Base-by-base conservation (phyloP, 1,140 invertebrate genomes). In the Octopus sinensis region DNA sequence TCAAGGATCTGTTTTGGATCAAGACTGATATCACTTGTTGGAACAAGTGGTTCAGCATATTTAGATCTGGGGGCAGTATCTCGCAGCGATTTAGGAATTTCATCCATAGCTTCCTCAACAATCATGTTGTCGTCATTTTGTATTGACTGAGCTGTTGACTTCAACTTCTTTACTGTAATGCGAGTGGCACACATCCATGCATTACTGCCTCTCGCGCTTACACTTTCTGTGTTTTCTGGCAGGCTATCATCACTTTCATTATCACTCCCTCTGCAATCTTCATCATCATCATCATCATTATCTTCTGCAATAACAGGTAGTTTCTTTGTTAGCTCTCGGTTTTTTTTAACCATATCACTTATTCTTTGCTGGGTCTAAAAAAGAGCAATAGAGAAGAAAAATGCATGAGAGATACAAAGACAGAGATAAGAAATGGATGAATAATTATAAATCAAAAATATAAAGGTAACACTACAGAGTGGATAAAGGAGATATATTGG, bases 21-120 rank as follows among this genome's bases (percentile, higher is more conserved):
- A 30, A 76, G 23, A 12, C 51, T 54, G 6, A 43, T 12, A 23
- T 30, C 76, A 30, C 76, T 23, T 77, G 54, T 17, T 79, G 68
- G 54, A 77, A 30, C 23, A 56, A 68, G 51, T 81, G 52, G 5
- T 79, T 81, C n/a, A 23, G 53, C 71, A 76, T 79, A 73, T 81
- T 62, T 43, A 75, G 51, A 12, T 54, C 43, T 23, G 79, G 62
- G 56, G 62, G 52, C 12, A 80, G 23, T 75, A 6, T 12, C 68
- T 23, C 68, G 6, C 13, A 73, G 68, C 4, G 17, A n/a, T 73
- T 13, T 73, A 12, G 68, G 68, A 43, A 43, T 43, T 43, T 43
- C 30, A 2, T 43, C 30, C 68, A 73, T 73, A 6, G 30, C 2
- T 5, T 73, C 68, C 13, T 73, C 68, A 43, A 43, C 30, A 43